A percentile compares a stretch with the other conserved stretches of the same genome.
phyloP scores from a whole-genome alignment of 2,113 vertebrate genomes.

The Candoia aspera region DNA sequence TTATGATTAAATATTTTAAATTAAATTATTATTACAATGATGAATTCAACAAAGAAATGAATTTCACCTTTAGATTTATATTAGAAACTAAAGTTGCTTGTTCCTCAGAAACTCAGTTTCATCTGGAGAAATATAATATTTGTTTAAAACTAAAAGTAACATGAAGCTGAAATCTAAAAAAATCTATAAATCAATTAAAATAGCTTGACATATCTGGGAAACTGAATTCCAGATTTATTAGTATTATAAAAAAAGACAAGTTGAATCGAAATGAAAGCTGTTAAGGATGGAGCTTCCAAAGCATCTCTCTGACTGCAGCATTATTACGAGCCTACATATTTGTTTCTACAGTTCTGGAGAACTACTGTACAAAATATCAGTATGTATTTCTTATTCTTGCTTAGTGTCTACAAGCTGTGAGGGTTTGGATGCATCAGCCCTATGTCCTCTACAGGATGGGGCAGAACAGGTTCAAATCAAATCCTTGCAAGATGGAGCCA shows the following conservation, averaged over 20 bases:
- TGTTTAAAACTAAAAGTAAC: neutral
- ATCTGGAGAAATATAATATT: neutral
- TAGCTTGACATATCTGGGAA: neutral
- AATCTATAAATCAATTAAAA: neutral
- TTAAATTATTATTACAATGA: neutral
- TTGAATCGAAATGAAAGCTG: no score
- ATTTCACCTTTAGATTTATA: neutral
- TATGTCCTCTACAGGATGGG: no score
- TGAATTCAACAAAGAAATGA: slow-evolving; percentile 5
- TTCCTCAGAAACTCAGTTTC: neutral
- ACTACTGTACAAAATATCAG: no score
- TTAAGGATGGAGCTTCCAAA: neutral
- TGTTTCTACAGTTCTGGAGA: no score
- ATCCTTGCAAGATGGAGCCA: no score
- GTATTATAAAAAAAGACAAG: neutral
- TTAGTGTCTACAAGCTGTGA: no score
- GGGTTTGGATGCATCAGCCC: no score
- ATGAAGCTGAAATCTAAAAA: neutral
- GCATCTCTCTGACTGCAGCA: neutral
- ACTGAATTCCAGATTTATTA: neutral
- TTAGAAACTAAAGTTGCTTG: neutral
- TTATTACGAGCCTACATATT: neutral
- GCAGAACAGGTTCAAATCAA: no score
- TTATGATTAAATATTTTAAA: no score
- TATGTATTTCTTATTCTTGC: no score